Base-by-base conservation (phyloP, 2,797 vertebrate species). In the Oreortyx pictus region DNA sequence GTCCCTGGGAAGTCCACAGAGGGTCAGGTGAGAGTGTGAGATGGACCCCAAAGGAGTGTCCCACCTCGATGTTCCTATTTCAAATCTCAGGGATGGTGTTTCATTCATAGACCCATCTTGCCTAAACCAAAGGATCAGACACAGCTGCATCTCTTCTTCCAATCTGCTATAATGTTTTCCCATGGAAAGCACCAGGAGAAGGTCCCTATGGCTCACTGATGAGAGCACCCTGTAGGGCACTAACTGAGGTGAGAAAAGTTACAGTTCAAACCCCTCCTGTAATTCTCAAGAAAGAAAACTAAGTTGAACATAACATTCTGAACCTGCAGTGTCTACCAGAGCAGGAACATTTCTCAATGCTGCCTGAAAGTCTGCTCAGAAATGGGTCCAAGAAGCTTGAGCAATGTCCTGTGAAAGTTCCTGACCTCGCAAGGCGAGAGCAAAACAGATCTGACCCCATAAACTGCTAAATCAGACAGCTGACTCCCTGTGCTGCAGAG, bases 371-470 rank as follows among this genome's bases (percentile, higher is more conserved):
- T 68, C 50, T 84, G 24, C 59, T 62, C 60, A 74, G 84, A 88
- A 90, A 81, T 0, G 1, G n/a, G n/a, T 72, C 52, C 75, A 61
- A 76, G 52, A 57, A 33, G 67, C 35, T 92, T 94, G 70, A 72
- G 91, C 66, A 95, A 96, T 0, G 8, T 87, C 81, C 86, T 66
- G 72, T 72, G 75, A 90, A 94, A 90, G 78, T 78, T 78, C 83
- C 59, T 87, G 73, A 74, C 72, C 59, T 66, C 74, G 62, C 39
- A 75, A 65, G 27, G 12, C 24, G 1, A 20, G 5, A 29, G 18
- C 37, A 74, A 84, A 88, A 57, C 47, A 88, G 54, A 88, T 68
- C 27, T 82, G 65, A 62, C 13, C 31, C 27, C 64, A 19, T 33
- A 89, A 81, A 85, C 0, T 2, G 15, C 18, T 68, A 65, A 84